These are phyloP conservation scores for Drosophila diplacantha DNA, from an alignment of 2,888 invertebrate species.

Conservation along the genomic window DNA sequence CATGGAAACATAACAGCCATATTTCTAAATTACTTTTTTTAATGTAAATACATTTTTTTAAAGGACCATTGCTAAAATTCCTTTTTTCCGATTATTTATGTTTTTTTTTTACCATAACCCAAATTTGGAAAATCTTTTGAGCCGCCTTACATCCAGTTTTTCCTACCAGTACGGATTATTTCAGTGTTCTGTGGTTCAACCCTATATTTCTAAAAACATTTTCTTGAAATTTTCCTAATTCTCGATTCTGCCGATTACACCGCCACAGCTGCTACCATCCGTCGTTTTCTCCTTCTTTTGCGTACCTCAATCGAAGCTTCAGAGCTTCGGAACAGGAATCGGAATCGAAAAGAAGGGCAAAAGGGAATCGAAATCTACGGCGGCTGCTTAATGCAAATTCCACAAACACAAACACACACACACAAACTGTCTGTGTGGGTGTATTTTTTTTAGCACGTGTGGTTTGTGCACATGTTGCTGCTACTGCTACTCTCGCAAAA, in stretches of 20 bases:
- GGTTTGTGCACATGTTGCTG: constrained; percentile 72
- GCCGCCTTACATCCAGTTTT: no score
- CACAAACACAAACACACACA: constrained; percentile 51
- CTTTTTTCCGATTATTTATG: no score
- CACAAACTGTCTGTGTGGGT: constrained; percentile 38
- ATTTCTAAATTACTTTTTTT: background rate
- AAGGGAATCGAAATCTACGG: constrained; percentile 37
- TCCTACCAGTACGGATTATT: no score
- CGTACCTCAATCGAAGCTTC: background rate
- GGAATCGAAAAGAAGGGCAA: constrained; percentile 22
- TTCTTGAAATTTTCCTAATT: background rate
- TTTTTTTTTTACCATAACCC: no score
- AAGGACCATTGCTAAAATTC: no score
- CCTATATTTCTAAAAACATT: no score
- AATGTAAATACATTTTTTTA: background rate
- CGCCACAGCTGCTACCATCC: constrained; percentile 16
- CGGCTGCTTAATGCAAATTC: constrained; percentile 68
- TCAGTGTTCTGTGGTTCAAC: background rate
- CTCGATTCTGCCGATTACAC: background rate
- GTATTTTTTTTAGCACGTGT: constrained; percentile 69
- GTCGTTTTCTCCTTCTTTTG: background rate
- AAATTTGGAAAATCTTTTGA: no score
- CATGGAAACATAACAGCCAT: no score
- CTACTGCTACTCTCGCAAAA: constrained; percentile 15
- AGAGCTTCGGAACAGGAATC: constrained; percentile 19